These are phyloP conservation scores for Parus major DNA, from an alignment of 2,113 vertebrate species.

Conservation along the genomic window DNA sequence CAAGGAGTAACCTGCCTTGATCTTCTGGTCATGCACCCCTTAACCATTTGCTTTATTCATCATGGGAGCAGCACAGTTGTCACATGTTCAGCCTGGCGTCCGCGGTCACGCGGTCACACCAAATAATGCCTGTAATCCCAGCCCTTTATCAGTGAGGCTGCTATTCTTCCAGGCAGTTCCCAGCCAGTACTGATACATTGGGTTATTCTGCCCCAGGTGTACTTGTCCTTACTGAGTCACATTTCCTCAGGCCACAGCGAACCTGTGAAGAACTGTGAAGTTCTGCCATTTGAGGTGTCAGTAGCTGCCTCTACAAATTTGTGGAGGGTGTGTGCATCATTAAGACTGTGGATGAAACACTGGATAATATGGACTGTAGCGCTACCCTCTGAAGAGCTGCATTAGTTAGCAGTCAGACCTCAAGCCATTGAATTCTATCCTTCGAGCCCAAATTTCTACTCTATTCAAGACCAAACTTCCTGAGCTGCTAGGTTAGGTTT, in stretches of 20 bases:
- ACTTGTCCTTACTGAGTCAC: neutral
- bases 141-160: neutral
- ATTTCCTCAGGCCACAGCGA: neutral
- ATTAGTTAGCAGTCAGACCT: neutral
- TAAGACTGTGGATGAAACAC: neutral
- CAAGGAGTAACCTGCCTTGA: neutral
- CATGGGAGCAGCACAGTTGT: neutral
- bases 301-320: neutral
- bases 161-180: neutral
- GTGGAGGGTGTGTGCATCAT: neutral
- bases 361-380: neutral
- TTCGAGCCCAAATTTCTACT: neutral
- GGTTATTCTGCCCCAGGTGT: neutral
- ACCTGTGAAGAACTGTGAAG: neutral
- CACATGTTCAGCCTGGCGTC: neutral
- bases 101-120: neutral
- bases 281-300: neutral
- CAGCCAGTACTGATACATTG: neutral
- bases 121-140: neutral
- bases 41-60: neutral
- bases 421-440: neutral
- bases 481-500: neutral
- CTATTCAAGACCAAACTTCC: neutral
- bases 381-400: neutral
- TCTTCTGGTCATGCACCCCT: neutral